Conservation (phyloP, 2,888 invertebrate species). For the Agriopis leucophaearia region DNA sequence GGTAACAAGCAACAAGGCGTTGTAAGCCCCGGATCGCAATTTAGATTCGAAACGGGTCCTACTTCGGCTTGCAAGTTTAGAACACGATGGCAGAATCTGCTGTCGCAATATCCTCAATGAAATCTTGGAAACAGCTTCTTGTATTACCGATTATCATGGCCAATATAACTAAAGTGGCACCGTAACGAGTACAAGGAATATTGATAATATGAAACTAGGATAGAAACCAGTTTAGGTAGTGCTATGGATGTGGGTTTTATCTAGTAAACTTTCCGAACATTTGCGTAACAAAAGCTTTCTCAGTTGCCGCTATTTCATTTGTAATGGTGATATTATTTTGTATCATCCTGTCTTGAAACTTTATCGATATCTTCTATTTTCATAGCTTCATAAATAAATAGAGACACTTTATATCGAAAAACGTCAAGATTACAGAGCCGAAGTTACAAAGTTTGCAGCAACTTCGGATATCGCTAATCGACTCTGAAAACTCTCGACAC, state of each 20-base stretch:
- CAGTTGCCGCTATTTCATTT: slow-evolving; percentile 1
- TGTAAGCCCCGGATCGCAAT: slow-evolving; percentile 32
- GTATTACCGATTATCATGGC: slow-evolving; percentile 13
- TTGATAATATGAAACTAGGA: slow-evolving; percentile 18
- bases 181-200: slow-evolving; percentile 18
- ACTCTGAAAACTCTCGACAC: slow-evolving; percentile 23
- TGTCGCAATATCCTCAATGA: slow-evolving; percentile 13
- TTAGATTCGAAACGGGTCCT: slow-evolving; percentile 24
- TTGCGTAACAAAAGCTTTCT: slow-evolving; percentile 6
- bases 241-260: slow-evolving; percentile 5
- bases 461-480: slow-evolving; percentile 33
- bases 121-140: slow-evolving; percentile 7
- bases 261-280: slow-evolving; percentile 15
- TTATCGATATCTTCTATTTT: slow-evolving; percentile 10
- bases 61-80: slow-evolving; percentile 12
- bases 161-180: slow-evolving; percentile 10
- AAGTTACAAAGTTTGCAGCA: slow-evolving; percentile 15
- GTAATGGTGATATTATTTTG: slow-evolving; percentile 15
- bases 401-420: slow-evolving; percentile 26
- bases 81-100: slow-evolving; percentile 17
- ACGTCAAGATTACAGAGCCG: slow-evolving; percentile 24
- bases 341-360: slow-evolving; percentile 18
- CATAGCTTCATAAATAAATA: slow-evolving; percentile 29
- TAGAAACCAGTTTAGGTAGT: slow-evolving; percentile 10
- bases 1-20: slow-evolving; percentile 23